Conservation (phyloP, 2,113 vertebrate species). For the Anser brachyrhynchus region DNA sequence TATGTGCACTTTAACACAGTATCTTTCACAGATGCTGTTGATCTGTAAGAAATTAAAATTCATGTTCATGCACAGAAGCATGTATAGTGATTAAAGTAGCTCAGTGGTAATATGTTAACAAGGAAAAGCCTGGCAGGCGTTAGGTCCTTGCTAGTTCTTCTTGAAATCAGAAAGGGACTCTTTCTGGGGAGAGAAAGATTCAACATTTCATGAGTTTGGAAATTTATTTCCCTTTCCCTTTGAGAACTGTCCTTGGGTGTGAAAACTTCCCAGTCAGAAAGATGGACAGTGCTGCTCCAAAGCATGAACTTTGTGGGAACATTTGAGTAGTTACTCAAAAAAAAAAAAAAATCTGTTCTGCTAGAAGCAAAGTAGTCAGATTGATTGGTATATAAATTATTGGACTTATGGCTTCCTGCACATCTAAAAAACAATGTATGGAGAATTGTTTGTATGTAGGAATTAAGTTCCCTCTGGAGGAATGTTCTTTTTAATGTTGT, state of each 20-base stretch:
- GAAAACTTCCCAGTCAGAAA: background rate
- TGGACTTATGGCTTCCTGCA: background rate
- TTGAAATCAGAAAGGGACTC: background rate
- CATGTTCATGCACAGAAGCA: background rate
- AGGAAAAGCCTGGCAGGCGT: background rate
- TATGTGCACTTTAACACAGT: background rate
- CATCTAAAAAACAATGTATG: background rate
- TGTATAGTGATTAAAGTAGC: background rate
- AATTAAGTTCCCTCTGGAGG: background rate
- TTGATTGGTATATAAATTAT: rapidly evolving
- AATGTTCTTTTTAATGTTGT: background rate
- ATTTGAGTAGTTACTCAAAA: background rate
- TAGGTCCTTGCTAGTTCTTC: background rate
- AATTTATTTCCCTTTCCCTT: background rate
- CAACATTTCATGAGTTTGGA: background rate
- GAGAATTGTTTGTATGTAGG: background rate
- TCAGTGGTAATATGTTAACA: background rate
- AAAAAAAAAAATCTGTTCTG: background rate
- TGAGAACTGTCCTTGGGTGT: background rate
- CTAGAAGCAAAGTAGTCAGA: background rate
- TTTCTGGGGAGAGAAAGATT: background rate
- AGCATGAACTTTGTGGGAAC: background rate
- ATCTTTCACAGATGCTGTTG: background rate
- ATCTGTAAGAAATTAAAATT: background rate
- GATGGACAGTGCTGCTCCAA: background rate